Conservation (phyloP, 2,888 invertebrate genomes). For the Gymnosoma rotundatum region DNA sequence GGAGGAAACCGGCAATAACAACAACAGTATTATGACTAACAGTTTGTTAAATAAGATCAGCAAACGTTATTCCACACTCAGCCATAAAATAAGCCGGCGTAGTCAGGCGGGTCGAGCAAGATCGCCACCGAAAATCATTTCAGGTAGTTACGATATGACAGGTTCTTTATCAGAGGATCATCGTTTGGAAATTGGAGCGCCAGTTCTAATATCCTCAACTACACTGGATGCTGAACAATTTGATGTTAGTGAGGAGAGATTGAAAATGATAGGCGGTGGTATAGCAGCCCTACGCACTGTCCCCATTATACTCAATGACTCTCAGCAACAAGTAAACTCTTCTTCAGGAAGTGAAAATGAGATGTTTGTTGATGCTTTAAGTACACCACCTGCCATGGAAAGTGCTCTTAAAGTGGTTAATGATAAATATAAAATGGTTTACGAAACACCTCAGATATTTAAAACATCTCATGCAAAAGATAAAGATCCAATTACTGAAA, state of each 20-base stretch:
- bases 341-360: conserved; percentile 80
- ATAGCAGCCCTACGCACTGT: conserved; percentile 71
- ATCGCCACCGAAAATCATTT: conserved; percentile 77
- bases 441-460: conserved; percentile 55
- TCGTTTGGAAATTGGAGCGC: conserved; percentile 81
- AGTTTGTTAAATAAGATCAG: conserved; percentile 79
- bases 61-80: conserved; percentile 81
- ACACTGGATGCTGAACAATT: conserved; percentile 80
- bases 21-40: conserved; percentile 51
- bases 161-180: conserved; percentile 81
- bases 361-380: conserved; percentile 79
- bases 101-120: conserved; percentile 76
- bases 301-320: conserved; percentile 38
- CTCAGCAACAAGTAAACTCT: conserved; percentile 70
- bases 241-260: conserved; percentile 77
- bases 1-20: conserved; percentile 62
- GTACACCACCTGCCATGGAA: conserved; percentile 74
- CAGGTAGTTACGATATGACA: conserved; percentile 82
- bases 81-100: conserved; percentile 79
- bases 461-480: no score
- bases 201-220: conserved; percentile 81
- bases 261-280: conserved; percentile 78
- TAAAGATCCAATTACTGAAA: no score
- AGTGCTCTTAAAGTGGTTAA: conserved; percentile 61
- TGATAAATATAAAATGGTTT: conserved; percentile 54